A percentile compares a stretch with the other conserved stretches of the same genome.
Evolutionary conservation across 2,888 invertebrate genomes (phyloP).

Genomic region (Dicyrtomina minuta): DNA sequence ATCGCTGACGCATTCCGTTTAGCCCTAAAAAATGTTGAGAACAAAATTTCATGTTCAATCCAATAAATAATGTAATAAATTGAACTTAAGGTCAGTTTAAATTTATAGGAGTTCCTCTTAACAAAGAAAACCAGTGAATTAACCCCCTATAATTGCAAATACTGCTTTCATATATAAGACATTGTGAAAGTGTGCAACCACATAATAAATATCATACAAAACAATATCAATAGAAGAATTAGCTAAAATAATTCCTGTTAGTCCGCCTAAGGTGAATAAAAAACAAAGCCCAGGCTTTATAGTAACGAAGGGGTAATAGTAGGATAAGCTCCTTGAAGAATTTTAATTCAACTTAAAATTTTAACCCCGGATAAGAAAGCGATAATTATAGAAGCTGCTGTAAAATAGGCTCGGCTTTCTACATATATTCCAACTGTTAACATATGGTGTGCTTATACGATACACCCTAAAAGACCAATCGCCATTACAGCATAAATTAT

Average conservation of each 20-base stretch:
- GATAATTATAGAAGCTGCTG: constrained; percentile 83
- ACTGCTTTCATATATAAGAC: constrained; percentile 77
- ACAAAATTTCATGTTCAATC: constrained; percentile 78
- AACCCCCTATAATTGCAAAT: constrained; percentile 76
- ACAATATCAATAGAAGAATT: too few relatives aligned
- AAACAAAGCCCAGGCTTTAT: constrained; percentile 74
- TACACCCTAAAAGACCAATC: too few relatives aligned
- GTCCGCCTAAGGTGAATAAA: constrained; percentile 75
- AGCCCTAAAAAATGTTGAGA: constrained; percentile 75
- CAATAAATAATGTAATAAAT: constrained; percentile 71
- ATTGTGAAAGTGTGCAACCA: constrained; percentile 80
- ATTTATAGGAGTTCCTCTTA: constrained; percentile 66
- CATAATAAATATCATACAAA: constrained; percentile 80
- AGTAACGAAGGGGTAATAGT: constrained; percentile 63
- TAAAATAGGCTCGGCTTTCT: constrained; percentile 80
- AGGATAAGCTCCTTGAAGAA: constrained; percentile 67
- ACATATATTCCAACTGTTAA: constrained; percentile 82
- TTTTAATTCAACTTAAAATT: constrained; percentile 76
- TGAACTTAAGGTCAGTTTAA: constrained; percentile 66
- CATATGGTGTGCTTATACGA: constrained; percentile 83
- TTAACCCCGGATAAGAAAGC: constrained; percentile 81
- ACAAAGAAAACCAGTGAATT: constrained; percentile 70
- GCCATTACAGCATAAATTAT: constrained; percentile 85
- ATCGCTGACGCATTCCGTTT: constrained; percentile 73
- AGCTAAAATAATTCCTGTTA: constrained; percentile 66